Evolutionary conservation across 2,113 vertebrate species (phyloP), one percentile per base, ranked within the genome.

Genomic region (Nycticebus coucang): DNA sequence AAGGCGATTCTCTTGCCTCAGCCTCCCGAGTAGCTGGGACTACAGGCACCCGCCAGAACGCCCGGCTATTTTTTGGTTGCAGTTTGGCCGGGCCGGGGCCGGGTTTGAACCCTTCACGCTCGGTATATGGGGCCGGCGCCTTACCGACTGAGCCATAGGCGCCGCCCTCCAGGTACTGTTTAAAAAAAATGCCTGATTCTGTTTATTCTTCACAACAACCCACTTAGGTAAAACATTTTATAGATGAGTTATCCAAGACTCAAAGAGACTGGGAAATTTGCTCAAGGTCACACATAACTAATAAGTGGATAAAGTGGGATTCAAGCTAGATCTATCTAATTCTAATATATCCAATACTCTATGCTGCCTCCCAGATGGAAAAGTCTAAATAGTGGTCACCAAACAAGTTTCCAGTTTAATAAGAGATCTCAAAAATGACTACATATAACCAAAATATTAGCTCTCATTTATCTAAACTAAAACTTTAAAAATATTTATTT

Each of bases 401-500:
- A 93, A 86, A 88, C 21, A 82, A 74, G 59, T 37, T 92, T 62
- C 57, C 28, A 22, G 69, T 21, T 74, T 79, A 64, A 53, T 6
- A 0, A 14, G 74, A 80, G 35, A 64, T 30, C 15, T 55, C 45
- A 87, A 87, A 18, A 8, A 14, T 26, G 30, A 71, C 59, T 35
- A n/a, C 8, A 5, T 45, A 35, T 12, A 18, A 93, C 35, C 33
- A 77, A 87, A 72, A 53, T 66, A 79, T 53, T 68, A 81, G 35
- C 50, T 35, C 55, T 35, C 55, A 74, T 21, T 69, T 21, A 71
- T 81, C 19, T 50, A 50, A 95, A 79, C 53, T 68, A n/a, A 89
- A 84, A 72, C 68, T 50, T 57, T 91, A 4, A 33, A 94, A 93
- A 79, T 68, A 83, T 21, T 91, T 80, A 60, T 60, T 90, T 84